Base-by-base conservation (phyloP, 2,888 invertebrate genomes). In the Amiota minor region DNA sequence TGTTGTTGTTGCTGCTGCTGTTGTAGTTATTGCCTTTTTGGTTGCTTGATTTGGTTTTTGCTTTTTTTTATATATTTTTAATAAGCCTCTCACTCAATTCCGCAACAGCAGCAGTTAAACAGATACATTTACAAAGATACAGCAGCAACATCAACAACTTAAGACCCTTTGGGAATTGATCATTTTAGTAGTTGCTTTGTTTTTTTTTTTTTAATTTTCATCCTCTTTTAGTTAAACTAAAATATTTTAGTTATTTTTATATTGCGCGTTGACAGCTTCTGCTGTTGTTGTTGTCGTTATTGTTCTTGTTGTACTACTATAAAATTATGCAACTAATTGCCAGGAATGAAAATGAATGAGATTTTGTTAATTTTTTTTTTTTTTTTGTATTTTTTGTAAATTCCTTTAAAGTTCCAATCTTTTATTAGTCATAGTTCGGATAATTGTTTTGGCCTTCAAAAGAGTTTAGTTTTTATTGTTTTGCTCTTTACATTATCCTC, bases 311-410 rank as follows among this genome's bases (percentile, higher is more conserved):
- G 50, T 53, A 10, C 35, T 65, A 55, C 46, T 72, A 65, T 70
- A 72, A 72, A 80, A 80, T 83, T 82, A 83, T 85, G 85, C 85
- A 85, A 85, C 83, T 83, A 85, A 83, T 83, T 83, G 83, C 78
- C 81, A 74, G 53, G 67, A 50, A 68, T 68, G 67, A 20, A n/a
- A 62, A 11, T 20, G 18, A 45, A 64, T 46, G n/a, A 46, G 4
- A 12, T 3, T 35, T 6, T 11, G n/a, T n/a, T n/a, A 2, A 11
- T 14, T 45, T n/a, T 16, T 46, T 46, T 14, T 12, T 16, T 45
- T n/a, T 64, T 10, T 20, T 45, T 1, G 16, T 20, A 10, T n/a
- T 45, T 45, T 45, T n/a, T 64, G 12, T 14, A 35, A 12, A 67
- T 49, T 49, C 35, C 35, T 47, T 23, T 23, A 67, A 47, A 9